Conservation (phyloP, 1,140 invertebrate genomes). For the Lepidostoma basale region DNA sequence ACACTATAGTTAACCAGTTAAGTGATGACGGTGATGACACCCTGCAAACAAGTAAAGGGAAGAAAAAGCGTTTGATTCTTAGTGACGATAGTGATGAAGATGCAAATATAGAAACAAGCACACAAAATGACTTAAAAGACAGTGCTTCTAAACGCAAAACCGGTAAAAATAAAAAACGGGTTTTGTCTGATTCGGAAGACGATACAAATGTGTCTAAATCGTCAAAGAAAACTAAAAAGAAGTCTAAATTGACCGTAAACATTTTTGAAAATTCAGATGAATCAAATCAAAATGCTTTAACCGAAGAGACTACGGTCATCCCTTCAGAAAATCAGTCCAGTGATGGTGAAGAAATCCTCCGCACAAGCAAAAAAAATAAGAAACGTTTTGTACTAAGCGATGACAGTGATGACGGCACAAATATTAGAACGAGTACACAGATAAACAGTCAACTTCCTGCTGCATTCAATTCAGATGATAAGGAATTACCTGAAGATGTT, state of each 20-base stretch:
- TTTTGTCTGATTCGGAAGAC: conserved; percentile 16
- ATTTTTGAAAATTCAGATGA: background rate
- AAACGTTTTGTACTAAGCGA: background rate
- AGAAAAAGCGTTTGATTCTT: too few species aligned
- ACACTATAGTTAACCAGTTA: too few species aligned
- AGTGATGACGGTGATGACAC: too few species aligned
- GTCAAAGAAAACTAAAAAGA: background rate
- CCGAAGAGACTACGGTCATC: background rate
- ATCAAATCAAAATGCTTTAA: background rate
- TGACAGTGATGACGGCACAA: background rate
- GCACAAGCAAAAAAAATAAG: background rate
- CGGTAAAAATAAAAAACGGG: background rate
- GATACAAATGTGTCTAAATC: conserved; percentile 1
- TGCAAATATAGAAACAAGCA: too few species aligned
- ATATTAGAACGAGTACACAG: background rate
- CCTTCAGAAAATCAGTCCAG: background rate
- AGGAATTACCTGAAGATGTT: background rate
- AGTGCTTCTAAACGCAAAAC: too few species aligned
- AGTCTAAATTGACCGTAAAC: too few species aligned
- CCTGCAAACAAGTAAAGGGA: too few species aligned
- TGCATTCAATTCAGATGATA: background rate
- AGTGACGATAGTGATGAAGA: too few species aligned
- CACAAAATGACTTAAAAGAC: too few species aligned
- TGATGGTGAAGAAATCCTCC: background rate
- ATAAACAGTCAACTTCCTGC: background rate